These are phyloP conservation scores for Myotis myotis DNA, from an alignment of 2,797 vertebrate genomes.

Conservation along the genomic window DNA sequence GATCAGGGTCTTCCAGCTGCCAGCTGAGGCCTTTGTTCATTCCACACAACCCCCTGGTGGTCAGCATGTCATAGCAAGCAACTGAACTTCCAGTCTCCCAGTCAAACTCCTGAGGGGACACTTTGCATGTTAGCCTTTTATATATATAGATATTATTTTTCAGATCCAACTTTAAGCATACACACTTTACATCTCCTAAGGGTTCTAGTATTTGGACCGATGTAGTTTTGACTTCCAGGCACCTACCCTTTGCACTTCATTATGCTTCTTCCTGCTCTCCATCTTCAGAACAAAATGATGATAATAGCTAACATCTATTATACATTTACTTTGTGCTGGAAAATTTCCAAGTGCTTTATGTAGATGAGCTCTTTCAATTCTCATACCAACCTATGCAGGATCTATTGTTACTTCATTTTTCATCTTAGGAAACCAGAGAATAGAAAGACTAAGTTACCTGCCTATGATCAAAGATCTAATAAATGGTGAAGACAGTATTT, in stretches of 20 bases:
- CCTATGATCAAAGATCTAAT: conserved; percentile 29
- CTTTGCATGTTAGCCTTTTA: too few species aligned
- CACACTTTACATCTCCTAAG: neutral
- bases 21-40: too few species aligned
- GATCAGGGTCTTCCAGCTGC: too few species aligned
- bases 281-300: neutral
- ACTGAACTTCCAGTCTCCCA: too few species aligned
- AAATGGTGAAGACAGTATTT: conserved; percentile 12
- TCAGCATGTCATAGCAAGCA: too few species aligned
- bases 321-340: neutral
- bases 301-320: neutral
- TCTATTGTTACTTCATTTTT: neutral
- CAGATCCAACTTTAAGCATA: neutral
- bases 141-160: conserved; percentile 9
- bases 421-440: conserved; percentile 12
- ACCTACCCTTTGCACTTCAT: neutral
- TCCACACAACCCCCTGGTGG: too few species aligned
- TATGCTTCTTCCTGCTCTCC: neutral
- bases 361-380: neutral
- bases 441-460: neutral
- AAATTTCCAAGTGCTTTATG: neutral
- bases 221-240: neutral
- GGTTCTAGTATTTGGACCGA: neutral
- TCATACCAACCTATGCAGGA: neutral
- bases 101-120: too few species aligned